These are phyloP conservation scores for Pelosia muscerda DNA, from an alignment of 2,888 invertebrate genomes.

Conservation along the genomic window DNA sequence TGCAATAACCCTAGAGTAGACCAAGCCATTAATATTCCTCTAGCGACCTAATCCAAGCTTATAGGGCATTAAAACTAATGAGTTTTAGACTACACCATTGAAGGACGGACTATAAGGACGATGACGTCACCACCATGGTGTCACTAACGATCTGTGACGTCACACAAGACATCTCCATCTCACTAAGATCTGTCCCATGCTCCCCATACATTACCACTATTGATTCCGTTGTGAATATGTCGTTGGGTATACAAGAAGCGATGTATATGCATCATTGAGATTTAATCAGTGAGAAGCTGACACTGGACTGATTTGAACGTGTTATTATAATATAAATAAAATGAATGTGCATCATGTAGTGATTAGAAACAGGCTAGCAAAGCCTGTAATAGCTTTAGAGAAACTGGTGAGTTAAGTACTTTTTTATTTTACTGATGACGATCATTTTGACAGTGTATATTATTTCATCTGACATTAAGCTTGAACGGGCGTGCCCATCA, in stretches of 20 bases:
- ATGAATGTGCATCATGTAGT: slow-evolving; percentile 78
- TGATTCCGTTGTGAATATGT: slow-evolving; percentile 58
- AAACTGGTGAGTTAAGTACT: slow-evolving; percentile 72
- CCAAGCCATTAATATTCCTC: slow-evolving; percentile 39
- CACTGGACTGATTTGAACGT: slow-evolving; percentile 68
- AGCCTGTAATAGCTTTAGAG: slow-evolving; percentile 64
- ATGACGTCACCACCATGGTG: slow-evolving; percentile 78
- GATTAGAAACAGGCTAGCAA: slow-evolving; percentile 60
- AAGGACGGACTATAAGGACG: slow-evolving; percentile 63
- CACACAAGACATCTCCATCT: slow-evolving; percentile 70
- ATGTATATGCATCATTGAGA: slow-evolving; percentile 66
- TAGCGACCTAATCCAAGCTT: slow-evolving; percentile 44
- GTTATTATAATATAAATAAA: slow-evolving; percentile 57
- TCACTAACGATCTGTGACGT: slow-evolving; percentile 79
- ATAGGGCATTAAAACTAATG: slow-evolving; percentile 60
- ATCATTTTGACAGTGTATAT: slow-evolving; percentile 11
- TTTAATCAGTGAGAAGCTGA: slow-evolving; percentile 66
- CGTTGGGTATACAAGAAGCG: slow-evolving; percentile 54
- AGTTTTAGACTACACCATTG: slow-evolving; percentile 55
- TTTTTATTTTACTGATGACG: slow-evolving; percentile 8
- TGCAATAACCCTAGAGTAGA: slow-evolving; percentile 16
- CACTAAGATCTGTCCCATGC: slow-evolving; percentile 63
- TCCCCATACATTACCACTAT: slow-evolving; percentile 69
- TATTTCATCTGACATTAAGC: slow-evolving; percentile 58
- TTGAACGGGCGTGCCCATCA: slow-evolving; percentile 64